These are phyloP conservation scores for Recurvirostra avosetta DNA, from an alignment of 2,113 vertebrate genomes.

Conservation along the genomic window DNA sequence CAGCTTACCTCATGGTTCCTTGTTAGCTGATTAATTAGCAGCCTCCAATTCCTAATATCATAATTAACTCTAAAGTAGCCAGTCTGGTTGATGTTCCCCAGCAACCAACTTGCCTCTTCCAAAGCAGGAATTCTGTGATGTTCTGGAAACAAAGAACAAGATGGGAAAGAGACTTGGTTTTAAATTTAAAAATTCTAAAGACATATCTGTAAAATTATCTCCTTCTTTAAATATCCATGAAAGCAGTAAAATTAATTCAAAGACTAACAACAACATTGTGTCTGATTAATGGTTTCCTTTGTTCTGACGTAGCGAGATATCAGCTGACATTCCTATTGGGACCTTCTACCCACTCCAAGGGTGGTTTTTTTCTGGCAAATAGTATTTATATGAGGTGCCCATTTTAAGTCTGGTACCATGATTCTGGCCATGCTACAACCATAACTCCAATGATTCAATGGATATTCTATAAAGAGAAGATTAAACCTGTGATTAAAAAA, in stretches of 20 bases:
- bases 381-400: background rate
- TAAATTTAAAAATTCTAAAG: background rate
- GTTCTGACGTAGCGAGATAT: background rate
- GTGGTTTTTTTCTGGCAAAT: background rate
- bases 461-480: background rate
- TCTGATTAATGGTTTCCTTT: background rate
- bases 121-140: slow-evolving; percentile 82
- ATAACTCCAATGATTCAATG: background rate
- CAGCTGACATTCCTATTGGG: background rate
- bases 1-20: slow-evolving; percentile 83
- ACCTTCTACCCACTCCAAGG: background rate
- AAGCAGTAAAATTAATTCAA: background rate
- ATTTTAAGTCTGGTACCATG: background rate
- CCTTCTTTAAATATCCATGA: background rate
- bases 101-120: slow-evolving; percentile 85
- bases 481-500: background rate
- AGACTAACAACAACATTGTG: background rate
- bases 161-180: background rate
- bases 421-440: background rate
- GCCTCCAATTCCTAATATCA: slow-evolving; percentile 93
- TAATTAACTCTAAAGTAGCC: slow-evolving; percentile 99
- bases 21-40: slow-evolving; percentile 91
- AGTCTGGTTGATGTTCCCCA: slow-evolving; percentile 97
- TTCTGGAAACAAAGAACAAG: slow-evolving; percentile 75
- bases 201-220: background rate